These are phyloP conservation scores for Ptychodera flava DNA, from an alignment of 35 echinoderm and acorn worm genomes.

Conservation along the genomic window DNA sequence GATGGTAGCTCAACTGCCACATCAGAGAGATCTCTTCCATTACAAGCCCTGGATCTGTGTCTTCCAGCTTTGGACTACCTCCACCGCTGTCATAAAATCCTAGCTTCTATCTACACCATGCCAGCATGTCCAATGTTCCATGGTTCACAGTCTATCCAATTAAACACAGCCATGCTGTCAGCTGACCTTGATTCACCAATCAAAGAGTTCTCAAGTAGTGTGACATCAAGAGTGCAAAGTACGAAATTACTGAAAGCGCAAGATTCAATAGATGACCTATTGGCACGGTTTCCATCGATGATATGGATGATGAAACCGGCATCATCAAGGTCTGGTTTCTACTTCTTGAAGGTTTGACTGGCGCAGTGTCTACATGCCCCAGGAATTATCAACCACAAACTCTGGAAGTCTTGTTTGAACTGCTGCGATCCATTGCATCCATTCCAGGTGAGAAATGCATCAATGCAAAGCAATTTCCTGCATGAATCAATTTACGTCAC, in stretches of 20 bases:
- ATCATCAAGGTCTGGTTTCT: constrained; percentile 92
- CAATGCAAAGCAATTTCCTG: too few species aligned
- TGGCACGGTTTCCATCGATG: constrained; percentile 71
- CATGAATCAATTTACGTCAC: too few species aligned
- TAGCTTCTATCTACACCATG: constrained; percentile 92
- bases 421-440: constrained; percentile 58
- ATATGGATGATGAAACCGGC: constrained; percentile 82
- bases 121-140: constrained; percentile 82
- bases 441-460: constrained; percentile 75
- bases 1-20: neutral
- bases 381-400: constrained; percentile 85
- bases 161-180: constrained; percentile 27
- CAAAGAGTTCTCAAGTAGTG: neutral
- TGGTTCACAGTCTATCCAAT: constrained; percentile 82
- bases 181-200: constrained; percentile 3
- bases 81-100: constrained; percentile 98
- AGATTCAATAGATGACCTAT: constrained; percentile 15
- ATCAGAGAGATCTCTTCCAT: constrained; percentile 16
- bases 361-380: constrained; percentile 71
- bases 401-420: constrained; percentile 81
- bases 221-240: neutral
- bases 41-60: constrained; percentile 74
- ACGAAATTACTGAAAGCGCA: too few species aligned
- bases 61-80: constrained; percentile 94
- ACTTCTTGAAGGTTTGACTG: constrained; percentile 78